phyloP scores from a whole-genome alignment of 2,888 invertebrate species.

The Unio delphinus region DNA sequence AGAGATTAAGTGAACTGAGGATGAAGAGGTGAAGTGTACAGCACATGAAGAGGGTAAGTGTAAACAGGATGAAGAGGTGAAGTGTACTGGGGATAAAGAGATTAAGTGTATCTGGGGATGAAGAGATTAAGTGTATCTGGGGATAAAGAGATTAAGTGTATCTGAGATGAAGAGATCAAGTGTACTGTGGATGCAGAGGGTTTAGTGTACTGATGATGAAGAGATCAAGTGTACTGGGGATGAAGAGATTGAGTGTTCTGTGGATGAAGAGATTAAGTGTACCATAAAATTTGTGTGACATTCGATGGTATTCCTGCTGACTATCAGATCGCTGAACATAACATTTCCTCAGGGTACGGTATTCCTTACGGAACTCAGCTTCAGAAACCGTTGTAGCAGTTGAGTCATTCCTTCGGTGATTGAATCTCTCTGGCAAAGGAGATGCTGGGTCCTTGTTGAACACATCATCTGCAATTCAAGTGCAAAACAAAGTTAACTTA shows the following conservation, averaged over 20 bases:
- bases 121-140: too few relatives aligned
- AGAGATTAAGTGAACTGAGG: too few relatives aligned
- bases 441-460: neutral
- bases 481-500: too few relatives aligned
- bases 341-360: conserved; percentile 46
- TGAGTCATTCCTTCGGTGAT: conserved; percentile 55
- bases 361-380: conserved; percentile 52
- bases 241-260: too few relatives aligned
- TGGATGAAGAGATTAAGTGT: conserved; percentile 4
- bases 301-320: conserved; percentile 58
- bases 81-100: too few relatives aligned
- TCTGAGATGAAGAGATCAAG: too few relatives aligned
- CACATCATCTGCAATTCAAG: conserved; percentile 7
- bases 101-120: too few relatives aligned
- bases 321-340: conserved; percentile 58
- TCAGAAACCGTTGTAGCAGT: conserved; percentile 57
- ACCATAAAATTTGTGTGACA: conserved; percentile 58
- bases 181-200: too few relatives aligned
- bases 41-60: too few relatives aligned
- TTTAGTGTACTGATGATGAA: neutral
- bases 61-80: too few relatives aligned
- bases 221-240: neutral
- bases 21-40: too few relatives aligned
- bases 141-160: too few relatives aligned
- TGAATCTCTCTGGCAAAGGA: neutral